phyloP scores from a whole-genome alignment of 2,888 invertebrate species.

The Cistogaster globosa region DNA sequence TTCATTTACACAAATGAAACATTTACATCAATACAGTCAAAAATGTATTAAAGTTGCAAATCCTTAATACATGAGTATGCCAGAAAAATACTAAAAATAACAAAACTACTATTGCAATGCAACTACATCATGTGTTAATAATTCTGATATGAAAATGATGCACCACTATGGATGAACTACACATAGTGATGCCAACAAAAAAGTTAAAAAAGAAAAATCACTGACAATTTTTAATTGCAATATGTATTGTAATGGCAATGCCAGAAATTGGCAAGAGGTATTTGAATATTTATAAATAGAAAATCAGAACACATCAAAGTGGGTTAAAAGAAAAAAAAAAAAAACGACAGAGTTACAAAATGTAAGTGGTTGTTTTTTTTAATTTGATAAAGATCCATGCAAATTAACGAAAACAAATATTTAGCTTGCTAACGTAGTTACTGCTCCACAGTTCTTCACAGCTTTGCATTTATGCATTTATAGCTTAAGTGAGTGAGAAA shows the following conservation, averaged over 20 bases:
- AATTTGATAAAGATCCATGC: too few relatives aligned
- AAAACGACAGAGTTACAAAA: not conserved
- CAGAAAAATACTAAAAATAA: not conserved
- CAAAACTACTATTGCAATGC: not conserved
- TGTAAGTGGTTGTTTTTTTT: not conserved
- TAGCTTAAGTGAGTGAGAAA: too few relatives aligned
- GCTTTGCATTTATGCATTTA: too few relatives aligned
- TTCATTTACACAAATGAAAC: slow-evolving; percentile 4
- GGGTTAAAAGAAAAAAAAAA: not conserved
- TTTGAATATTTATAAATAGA: slow-evolving; percentile 35
- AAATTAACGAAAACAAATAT: too few relatives aligned
- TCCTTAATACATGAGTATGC: not conserved
- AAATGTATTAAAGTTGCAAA: not conserved
- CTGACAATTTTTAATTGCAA: slow-evolving; percentile 37
- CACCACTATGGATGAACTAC: not conserved
- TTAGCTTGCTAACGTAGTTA: too few relatives aligned
- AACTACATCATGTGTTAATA: not conserved
- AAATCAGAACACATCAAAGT: not conserved
- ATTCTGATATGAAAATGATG: not conserved
- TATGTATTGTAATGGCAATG: slow-evolving; percentile 25
- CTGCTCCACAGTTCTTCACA: too few relatives aligned
- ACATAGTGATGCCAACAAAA: not conserved
- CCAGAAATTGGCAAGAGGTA: slow-evolving; percentile 28
- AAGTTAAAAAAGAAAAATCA: not conserved
- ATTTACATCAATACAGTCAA: not conserved